Base-by-base conservation (phyloP, 2,797 vertebrate genomes). In the Galagoides demidoff region DNA sequence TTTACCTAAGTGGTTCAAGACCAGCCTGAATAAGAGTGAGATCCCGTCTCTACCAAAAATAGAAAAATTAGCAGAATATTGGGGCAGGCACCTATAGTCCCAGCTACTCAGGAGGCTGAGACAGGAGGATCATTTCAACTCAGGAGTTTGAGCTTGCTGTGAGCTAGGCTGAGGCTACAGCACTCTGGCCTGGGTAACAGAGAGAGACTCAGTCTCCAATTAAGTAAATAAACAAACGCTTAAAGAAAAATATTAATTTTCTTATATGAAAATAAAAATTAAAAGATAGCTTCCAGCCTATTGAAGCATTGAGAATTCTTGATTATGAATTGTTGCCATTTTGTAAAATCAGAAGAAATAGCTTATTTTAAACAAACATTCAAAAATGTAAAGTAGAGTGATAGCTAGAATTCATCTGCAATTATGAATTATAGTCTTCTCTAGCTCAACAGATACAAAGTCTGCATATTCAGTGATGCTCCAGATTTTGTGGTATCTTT, bases 221-320 rank as follows among this genome's bases (percentile, higher is more conserved):
- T 52, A 52, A 52, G 49, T 16, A 16, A 52, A 52, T 52, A 52
- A 52, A 52, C 16, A 52, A 52, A 52, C 5, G 14, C 49, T 68
- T 88, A 76, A 94, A 85, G 7, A 92, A 70, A 92, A 85, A 43
- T 52, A 52, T 52, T 57, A 23, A 8, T 37, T 88, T 84, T 61
- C 73, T 88, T 3, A 16, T 52, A 76, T 93, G 31, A 85, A 90
- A 95, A 79, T 76, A 45, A 95, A 88, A 91, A 37, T 66, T 31
- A 73, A 87, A 10, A 84, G 61, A 55, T 7, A 84, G 14, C 49
- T 90, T 79, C n/a, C 45, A 49, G 12, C 64, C 43, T 1, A 31
- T 20, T 70, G 22, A 85, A 71, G 49, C 23, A 43, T 43, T 52
- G 49, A 52, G 49, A 16, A 52, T 52, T 91, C 23, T 31, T 22